Percentiles rank a stretch among this genome's conserved stretches.
phyloP scores from a whole-genome alignment of 2,797 vertebrate species.

The Triplophysa yarkandensis region DNA sequence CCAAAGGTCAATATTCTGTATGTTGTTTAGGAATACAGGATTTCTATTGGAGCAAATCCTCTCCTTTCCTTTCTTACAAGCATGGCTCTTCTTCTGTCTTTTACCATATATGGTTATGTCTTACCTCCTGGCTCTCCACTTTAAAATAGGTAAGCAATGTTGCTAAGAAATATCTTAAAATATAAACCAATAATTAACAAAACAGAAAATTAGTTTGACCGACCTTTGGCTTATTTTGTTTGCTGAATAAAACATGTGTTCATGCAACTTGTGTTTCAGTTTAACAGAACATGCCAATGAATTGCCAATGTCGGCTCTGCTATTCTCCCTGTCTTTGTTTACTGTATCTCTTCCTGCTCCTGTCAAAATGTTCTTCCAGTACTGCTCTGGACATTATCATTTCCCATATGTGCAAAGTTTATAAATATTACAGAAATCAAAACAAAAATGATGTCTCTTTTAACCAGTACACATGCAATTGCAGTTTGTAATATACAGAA shows the following conservation, averaged over 20 bases:
- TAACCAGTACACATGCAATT: background rate
- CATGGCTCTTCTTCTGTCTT: background rate
- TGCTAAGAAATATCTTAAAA: background rate
- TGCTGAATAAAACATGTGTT: background rate
- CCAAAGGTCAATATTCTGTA: too few species aligned
- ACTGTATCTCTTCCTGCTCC: background rate
- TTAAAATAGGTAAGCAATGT: background rate
- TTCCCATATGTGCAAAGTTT: background rate
- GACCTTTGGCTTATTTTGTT: background rate
- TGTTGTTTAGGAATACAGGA: background rate
- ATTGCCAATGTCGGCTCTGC: background rate
- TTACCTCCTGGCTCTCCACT: background rate
- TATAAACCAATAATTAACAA: slow-evolving; percentile 9
- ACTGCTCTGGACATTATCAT: background rate
- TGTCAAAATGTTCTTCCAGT: background rate
- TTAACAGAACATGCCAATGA: background rate
- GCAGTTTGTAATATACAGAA: background rate
- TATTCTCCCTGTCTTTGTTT: background rate
- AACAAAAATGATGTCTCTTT: background rate
- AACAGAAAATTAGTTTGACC: background rate
- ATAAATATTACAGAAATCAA: background rate
- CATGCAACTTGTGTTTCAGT: background rate
- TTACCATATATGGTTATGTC: slow-evolving; percentile 28
- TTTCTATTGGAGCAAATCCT: background rate
- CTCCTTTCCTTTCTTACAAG: slow-evolving; percentile 12